Conservation (phyloP, 2,113 vertebrate species). For the Gallinago paraguaiae region DNA sequence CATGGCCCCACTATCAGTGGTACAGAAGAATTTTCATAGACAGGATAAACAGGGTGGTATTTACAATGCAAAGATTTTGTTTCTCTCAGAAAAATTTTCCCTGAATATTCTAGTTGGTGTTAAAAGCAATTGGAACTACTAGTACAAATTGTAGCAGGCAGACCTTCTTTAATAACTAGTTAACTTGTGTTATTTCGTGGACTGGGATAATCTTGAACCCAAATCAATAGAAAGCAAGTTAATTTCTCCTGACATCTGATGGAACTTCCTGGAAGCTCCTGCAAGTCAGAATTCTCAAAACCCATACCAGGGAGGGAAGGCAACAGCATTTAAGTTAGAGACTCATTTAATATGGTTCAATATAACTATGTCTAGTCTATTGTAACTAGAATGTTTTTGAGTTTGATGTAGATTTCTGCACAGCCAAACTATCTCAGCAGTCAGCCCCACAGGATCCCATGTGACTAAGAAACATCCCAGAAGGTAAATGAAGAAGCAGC, state of each 20-base stretch:
- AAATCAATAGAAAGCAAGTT: background rate
- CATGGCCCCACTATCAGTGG: fast-evolving
- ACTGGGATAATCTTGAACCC: background rate
- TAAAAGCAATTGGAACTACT: background rate
- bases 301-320: fast-evolving
- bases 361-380: background rate
- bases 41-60: background rate
- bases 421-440: background rate
- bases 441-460: background rate
- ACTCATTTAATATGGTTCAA: background rate
- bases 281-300: background rate
- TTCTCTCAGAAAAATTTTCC: background rate
- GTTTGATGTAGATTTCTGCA: background rate
- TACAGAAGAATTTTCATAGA: background rate
- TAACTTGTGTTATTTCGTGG: background rate
- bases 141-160: background rate
- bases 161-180: background rate
- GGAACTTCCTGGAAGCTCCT: background rate
- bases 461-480: background rate
- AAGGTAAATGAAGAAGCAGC: background rate
- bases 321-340: background rate
- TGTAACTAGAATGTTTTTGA: background rate
- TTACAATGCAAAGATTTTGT: background rate
- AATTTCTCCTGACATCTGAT: background rate
- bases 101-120: background rate